Conservation (phyloP, 2,113 vertebrate genomes). For the Galemys pyrenaicus region DNA sequence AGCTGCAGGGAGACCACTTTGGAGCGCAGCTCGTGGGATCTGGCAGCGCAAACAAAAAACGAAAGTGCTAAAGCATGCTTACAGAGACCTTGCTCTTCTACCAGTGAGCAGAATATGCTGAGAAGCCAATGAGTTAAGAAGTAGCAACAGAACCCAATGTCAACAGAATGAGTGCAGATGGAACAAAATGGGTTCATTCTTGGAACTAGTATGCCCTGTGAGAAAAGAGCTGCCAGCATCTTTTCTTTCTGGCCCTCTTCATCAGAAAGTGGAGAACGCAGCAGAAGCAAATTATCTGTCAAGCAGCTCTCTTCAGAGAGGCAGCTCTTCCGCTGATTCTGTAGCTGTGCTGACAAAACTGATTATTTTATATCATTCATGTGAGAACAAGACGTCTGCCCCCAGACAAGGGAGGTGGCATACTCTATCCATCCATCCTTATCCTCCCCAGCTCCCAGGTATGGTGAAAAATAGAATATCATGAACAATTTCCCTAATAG, state of each 20-base stretch:
- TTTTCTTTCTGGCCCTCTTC: background rate
- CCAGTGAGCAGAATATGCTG: background rate
- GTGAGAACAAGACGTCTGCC: background rate
- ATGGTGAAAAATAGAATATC: background rate
- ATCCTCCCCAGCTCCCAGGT: background rate
- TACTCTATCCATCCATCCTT: background rate
- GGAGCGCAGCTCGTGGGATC: constrained; percentile 97
- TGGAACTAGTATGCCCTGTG: background rate
- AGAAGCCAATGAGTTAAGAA: background rate
- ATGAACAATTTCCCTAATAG: background rate
- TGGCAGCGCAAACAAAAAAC: constrained; percentile 72
- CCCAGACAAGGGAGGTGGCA: background rate
- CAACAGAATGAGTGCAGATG: background rate
- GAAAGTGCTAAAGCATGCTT: background rate
- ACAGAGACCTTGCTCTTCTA: background rate
- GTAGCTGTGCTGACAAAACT: background rate
- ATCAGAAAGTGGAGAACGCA: background rate
- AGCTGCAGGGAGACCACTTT: constrained; percentile 98
- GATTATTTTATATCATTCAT: background rate
- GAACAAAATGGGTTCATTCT: background rate
- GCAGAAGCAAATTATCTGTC: background rate
- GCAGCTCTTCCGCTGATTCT: too few relatives aligned
- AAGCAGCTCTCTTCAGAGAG: background rate
- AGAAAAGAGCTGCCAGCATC: background rate
- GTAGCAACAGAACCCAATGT: background rate